Evolutionary conservation across 2,113 vertebrate species (phyloP).

Genomic region (Orycteropus afer): DNA sequence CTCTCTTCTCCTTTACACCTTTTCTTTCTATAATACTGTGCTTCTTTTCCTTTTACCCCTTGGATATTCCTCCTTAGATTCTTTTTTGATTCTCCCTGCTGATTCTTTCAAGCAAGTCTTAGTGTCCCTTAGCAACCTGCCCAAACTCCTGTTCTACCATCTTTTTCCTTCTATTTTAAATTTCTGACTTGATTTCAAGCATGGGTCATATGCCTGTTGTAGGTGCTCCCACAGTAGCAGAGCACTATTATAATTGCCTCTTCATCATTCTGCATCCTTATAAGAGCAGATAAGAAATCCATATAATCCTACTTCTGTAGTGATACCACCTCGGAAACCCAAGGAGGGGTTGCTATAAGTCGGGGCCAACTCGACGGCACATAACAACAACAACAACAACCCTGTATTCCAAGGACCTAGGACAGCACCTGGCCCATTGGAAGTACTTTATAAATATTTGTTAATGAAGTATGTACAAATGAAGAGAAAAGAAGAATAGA

Average conservation of each 20-base stretch:
- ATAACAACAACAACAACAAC: too few species aligned
- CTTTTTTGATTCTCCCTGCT: background rate
- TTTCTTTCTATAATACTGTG: background rate
- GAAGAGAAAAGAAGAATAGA: background rate
- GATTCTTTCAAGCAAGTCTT: background rate
- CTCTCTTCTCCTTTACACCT: background rate
- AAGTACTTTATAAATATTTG: background rate
- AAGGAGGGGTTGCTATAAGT: too few species aligned
- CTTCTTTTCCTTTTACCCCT: background rate
- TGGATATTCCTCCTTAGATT: background rate
- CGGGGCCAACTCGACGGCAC: too few species aligned
- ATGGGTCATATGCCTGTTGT: background rate
- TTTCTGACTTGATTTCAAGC: background rate
- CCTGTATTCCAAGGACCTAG: background rate
- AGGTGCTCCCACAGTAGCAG: background rate
- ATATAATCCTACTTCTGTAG: too few species aligned
- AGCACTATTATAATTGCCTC: background rate
- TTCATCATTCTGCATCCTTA: background rate
- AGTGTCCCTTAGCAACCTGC: background rate
- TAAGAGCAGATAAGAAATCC: background rate
- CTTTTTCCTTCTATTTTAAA: background rate
- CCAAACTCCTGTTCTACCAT: background rate
- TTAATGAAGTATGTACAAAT: background rate
- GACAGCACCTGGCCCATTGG: background rate
- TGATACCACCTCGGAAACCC: too few species aligned